Percentiles rank a stretch among this genome's conserved stretches.
Conservation (phyloP, 2,797 vertebrate genomes). For the Poeciliopsis paucimaculata region DNA sequence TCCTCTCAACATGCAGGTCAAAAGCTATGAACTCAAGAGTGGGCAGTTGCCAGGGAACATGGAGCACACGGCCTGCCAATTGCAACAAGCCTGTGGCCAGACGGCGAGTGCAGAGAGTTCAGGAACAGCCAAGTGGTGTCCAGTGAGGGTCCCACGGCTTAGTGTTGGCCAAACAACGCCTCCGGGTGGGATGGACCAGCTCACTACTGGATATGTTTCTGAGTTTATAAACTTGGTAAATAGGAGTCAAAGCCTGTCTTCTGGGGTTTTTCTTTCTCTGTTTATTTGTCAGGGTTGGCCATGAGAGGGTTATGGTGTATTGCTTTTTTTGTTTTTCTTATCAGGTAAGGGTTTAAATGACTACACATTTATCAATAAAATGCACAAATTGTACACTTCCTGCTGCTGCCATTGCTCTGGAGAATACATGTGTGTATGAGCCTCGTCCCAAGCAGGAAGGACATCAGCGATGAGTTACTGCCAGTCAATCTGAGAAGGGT, state of each 20-base stretch:
- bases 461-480: not conserved
- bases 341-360: not conserved
- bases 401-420: not conserved
- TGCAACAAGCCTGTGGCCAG: conserved; percentile 73
- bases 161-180: conserved; percentile 77
- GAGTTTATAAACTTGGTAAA: conserved; percentile 16
- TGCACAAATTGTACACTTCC: not conserved
- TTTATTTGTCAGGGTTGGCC: conserved; percentile 21
- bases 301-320: conserved; percentile 8
- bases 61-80: conserved; percentile 56
- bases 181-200: conserved; percentile 75
- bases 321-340: not conserved
- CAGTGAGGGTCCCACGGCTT: conserved; percentile 62
- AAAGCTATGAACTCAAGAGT: conserved; percentile 63
- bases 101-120: conserved; percentile 60
- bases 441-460: not conserved
- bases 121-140: conserved; percentile 72
- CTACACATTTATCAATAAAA: not conserved
- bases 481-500: not conserved
- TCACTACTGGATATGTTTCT: conserved; percentile 33
- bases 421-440: not conserved
- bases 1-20: conserved; percentile 63
- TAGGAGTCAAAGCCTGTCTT: conserved; percentile 8
- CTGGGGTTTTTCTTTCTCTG: conserved; percentile 29
- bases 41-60: conserved; percentile 58